Evolutionary conservation across 2,113 vertebrate genomes (phyloP).

Genomic region (Dromiciops gliroides): DNA sequence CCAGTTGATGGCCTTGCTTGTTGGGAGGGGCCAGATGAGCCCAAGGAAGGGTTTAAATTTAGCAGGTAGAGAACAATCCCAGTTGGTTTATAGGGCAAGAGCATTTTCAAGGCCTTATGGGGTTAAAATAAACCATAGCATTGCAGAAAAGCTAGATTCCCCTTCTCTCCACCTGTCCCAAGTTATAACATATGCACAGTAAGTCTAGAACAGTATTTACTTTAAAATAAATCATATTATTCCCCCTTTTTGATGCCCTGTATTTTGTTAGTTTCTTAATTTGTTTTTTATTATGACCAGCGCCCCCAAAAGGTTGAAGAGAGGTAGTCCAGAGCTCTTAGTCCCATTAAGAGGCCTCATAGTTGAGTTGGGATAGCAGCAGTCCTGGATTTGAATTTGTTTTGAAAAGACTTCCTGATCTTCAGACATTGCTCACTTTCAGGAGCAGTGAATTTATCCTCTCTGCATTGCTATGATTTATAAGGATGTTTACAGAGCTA

Average conservation of each 20-base stretch:
- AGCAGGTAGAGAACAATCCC: background rate
- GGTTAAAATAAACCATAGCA: background rate
- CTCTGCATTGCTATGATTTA: constrained; percentile 6
- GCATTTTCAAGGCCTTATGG: background rate
- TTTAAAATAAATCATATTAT: background rate
- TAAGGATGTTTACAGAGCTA: background rate
- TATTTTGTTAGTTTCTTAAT: no score
- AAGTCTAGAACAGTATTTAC: background rate
- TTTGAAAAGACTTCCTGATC: background rate
- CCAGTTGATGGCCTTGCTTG: background rate
- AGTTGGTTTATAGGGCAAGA: background rate
- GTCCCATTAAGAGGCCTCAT: background rate
- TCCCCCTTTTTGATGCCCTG: background rate
- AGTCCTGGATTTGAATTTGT: background rate
- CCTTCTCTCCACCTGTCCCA: background rate
- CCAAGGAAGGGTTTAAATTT: background rate
- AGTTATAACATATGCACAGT: background rate
- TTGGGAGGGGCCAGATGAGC: background rate
- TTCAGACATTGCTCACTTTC: background rate
- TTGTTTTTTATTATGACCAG: background rate
- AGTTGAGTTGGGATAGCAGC: background rate
- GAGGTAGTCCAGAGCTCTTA: background rate
- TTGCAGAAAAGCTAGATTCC: background rate
- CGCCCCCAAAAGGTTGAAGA: background rate
- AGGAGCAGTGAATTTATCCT: background rate